Conservation (phyloP, 2,797 vertebrate genomes). For the Simalia tracyae region DNA sequence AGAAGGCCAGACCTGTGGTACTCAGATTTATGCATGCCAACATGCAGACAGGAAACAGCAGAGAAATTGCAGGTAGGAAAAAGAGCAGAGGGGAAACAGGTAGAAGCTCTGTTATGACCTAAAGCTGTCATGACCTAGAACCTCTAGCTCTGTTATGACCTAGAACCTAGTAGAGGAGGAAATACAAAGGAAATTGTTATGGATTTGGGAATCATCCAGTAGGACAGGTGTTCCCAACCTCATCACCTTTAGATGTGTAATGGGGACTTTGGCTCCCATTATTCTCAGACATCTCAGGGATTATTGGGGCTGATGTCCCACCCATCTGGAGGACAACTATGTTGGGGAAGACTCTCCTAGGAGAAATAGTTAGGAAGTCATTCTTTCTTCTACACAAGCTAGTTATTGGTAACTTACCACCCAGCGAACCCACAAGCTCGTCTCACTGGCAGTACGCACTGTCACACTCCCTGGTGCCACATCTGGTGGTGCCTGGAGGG, state of each 20-base stretch:
- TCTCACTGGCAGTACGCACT: slow-evolving; percentile 86
- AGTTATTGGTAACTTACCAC: slow-evolving; percentile 73
- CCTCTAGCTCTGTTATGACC: background rate
- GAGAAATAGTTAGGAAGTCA: background rate
- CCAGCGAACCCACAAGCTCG: slow-evolving; percentile 88
- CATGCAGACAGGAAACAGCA: background rate
- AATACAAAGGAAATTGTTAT: accelerated
- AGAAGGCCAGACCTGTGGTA: background rate
- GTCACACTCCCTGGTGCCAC: slow-evolving; percentile 83
- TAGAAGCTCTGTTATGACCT: background rate
- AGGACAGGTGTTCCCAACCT: no score
- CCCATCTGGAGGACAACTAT: background rate
- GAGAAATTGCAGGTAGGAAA: background rate
- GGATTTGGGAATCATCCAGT: background rate
- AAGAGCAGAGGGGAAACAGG: background rate
- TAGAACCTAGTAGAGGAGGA: background rate
- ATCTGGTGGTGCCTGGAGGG: slow-evolving; percentile 89
- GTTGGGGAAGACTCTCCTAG: accelerated
- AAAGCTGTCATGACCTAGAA: background rate
- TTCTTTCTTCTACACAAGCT: background rate
- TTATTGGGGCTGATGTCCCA: background rate
- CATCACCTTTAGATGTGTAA: background rate
- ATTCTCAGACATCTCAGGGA: background rate
- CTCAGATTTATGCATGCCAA: no score
- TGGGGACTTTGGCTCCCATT: background rate